A percentile compares a stretch with the other conserved stretches of the same genome.
Conservation (phyloP, 2,888 invertebrate genomes). For the Morpho achilles region DNA sequence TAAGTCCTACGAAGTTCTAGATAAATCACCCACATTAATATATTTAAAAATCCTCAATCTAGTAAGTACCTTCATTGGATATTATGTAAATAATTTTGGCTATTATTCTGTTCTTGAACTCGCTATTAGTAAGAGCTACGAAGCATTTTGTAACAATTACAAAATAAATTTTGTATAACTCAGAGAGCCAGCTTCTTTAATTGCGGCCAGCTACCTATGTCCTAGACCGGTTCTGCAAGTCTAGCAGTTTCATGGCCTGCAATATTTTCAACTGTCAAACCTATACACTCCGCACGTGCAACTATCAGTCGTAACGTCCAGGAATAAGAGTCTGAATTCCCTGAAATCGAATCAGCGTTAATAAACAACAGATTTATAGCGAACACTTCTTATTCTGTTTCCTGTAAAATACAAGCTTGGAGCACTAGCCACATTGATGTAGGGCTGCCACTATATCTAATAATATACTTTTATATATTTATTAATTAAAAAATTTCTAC, state of each 20-base stretch:
- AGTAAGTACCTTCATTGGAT: too few species aligned
- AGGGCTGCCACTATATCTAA: background rate
- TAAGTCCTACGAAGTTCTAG: too few species aligned
- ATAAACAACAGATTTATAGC: conserved; percentile 26
- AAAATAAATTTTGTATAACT: conserved; percentile 12
- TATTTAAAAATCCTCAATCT: too few species aligned
- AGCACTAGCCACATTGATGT: conserved; percentile 15
- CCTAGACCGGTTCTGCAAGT: conserved; percentile 36
- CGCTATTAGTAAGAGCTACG: too few species aligned
- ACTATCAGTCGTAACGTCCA: conserved; percentile 19
- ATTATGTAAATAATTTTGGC: conserved; percentile 1
- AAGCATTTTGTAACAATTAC: conserved; percentile 5
- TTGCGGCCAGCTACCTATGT: conserved; percentile 29
- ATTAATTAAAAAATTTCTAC: too few species aligned
- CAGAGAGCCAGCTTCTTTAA: conserved; percentile 27
- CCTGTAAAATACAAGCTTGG: conserved; percentile 27
- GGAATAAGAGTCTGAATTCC: conserved; percentile 16
- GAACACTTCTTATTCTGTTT: conserved; percentile 27
- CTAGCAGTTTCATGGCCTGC: conserved; percentile 34
- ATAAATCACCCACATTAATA: too few species aligned
- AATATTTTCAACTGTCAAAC: conserved; percentile 36
- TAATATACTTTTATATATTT: too few species aligned
- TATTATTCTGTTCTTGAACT: too few species aligned
- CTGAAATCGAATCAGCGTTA: background rate
- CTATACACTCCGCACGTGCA: conserved; percentile 11